Conservation (phyloP, 2,888 invertebrate genomes). For the Nephrocerus scutellatus region DNA sequence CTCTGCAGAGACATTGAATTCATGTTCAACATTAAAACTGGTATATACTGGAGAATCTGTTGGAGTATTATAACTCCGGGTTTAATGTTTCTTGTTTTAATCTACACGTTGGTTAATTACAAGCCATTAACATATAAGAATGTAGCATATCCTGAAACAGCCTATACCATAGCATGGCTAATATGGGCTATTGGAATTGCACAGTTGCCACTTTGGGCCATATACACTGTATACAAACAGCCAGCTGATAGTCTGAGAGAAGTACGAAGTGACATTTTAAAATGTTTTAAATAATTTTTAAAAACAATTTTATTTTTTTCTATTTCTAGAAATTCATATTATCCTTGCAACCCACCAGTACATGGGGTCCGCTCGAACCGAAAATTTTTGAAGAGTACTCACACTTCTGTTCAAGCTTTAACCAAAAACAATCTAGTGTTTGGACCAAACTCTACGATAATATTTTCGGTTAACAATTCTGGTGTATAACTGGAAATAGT, state of each 20-base stretch:
- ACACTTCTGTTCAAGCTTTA: no score
- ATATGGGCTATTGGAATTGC: slow-evolving; percentile 49
- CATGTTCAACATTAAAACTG: slow-evolving; percentile 61
- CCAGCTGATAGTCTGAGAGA: slow-evolving; percentile 27
- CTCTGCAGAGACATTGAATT: slow-evolving; percentile 69
- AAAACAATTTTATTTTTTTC: background rate
- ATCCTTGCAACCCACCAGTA: slow-evolving; percentile 33
- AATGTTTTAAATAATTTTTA: background rate
- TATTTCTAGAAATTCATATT: slow-evolving; percentile 36
- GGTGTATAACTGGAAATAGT: no score
- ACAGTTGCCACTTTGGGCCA: slow-evolving; percentile 49
- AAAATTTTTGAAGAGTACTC: slow-evolving; percentile 49
- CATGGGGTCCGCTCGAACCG: slow-evolving; percentile 42
- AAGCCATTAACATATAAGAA: slow-evolving; percentile 56
- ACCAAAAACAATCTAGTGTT: slow-evolving; percentile 16
- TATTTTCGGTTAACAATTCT: slow-evolving; percentile 34
- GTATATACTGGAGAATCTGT: slow-evolving; percentile 71
- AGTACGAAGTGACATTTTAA: slow-evolving; percentile 14
- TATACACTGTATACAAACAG: slow-evolving; percentile 38
- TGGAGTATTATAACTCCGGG: slow-evolving; percentile 71
- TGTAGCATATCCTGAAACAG: slow-evolving; percentile 54
- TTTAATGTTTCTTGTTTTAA: slow-evolving; percentile 61
- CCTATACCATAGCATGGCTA: slow-evolving; percentile 52
- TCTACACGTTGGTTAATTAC: slow-evolving; percentile 60
- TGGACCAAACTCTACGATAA: slow-evolving; percentile 33